phyloP scores from a whole-genome alignment of 2,888 invertebrate species.

The Timema cristinae region DNA sequence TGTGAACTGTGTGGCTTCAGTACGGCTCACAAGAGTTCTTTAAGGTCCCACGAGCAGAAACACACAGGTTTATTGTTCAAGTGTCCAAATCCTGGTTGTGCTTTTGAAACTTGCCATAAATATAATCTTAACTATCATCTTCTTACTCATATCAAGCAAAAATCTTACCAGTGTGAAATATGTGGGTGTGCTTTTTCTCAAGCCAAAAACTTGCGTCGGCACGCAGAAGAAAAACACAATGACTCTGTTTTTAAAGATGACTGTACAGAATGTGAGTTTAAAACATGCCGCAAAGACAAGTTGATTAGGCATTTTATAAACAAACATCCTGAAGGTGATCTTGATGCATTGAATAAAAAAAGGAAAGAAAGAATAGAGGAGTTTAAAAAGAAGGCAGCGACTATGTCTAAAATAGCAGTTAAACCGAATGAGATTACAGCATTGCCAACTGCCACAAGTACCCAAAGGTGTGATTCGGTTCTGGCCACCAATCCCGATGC shows the following conservation, averaged over 20 bases:
- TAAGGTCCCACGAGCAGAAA: conserved; percentile 51
- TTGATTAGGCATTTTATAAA: conserved; percentile 48
- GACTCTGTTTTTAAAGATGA: conserved; percentile 33
- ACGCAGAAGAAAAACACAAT: conserved; percentile 41
- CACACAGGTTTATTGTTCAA: conserved; percentile 52
- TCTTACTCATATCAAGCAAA: conserved; percentile 52
- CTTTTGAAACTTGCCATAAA: conserved; percentile 48
- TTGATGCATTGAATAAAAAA: conserved; percentile 4
- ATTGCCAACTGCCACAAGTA: too few species aligned
- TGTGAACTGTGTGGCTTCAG: conserved; percentile 57
- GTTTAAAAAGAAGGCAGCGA: neutral
- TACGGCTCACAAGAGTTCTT: conserved; percentile 52
- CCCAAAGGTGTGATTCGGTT: too few species aligned
- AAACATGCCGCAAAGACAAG: conserved; percentile 51
- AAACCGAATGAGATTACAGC: too few species aligned
- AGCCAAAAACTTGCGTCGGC: conserved; percentile 50
- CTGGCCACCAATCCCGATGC: too few species aligned
- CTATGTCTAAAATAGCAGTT: too few species aligned
- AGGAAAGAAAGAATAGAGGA: conserved; percentile 10
- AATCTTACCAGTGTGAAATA: conserved; percentile 54
- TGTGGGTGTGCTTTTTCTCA: conserved; percentile 55
- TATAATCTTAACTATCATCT: conserved; percentile 53
- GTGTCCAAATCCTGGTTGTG: conserved; percentile 49
- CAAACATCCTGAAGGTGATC: conserved; percentile 24
- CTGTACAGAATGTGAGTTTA: conserved; percentile 49